These are phyloP conservation scores for Caradrina kadenii DNA, from an alignment of 2,888 invertebrate genomes.

Conservation along the genomic window DNA sequence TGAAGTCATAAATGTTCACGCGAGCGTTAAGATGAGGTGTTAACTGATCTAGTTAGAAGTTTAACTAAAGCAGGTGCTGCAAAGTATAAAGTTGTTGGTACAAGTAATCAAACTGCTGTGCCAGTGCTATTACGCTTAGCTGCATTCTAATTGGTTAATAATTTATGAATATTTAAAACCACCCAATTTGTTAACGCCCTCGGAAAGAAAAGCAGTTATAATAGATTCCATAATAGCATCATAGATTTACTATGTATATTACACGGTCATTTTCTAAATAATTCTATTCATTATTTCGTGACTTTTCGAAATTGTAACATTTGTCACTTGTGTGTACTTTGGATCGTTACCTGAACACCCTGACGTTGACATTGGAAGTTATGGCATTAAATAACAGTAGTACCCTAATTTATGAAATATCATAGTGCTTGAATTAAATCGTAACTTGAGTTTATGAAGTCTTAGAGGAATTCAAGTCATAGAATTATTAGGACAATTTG, in stretches of 20 bases:
- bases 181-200: slow-evolving; percentile 51
- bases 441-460: slow-evolving; percentile 24
- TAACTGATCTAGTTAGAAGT: slow-evolving; percentile 84
- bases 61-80: slow-evolving; percentile 76
- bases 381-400: slow-evolving; percentile 50
- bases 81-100: slow-evolving; percentile 75
- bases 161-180: slow-evolving; percentile 64
- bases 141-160: slow-evolving; percentile 65
- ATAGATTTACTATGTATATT: slow-evolving; percentile 18
- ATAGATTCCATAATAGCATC: slow-evolving; percentile 25
- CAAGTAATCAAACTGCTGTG: slow-evolving; percentile 76
- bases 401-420: slow-evolving; percentile 46
- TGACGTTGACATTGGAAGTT: slow-evolving; percentile 39
- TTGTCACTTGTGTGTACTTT: slow-evolving; percentile 20
- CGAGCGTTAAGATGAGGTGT: slow-evolving; percentile 79
- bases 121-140: slow-evolving; percentile 64
- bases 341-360: slow-evolving; percentile 1
- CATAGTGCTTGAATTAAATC: slow-evolving; percentile 24
- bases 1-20: slow-evolving; percentile 78
- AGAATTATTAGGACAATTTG: slow-evolving; percentile 12
- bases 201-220: slow-evolving; percentile 32
- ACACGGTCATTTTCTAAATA: background rate
- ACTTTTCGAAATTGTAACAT: slow-evolving; percentile 25
- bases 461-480: slow-evolving; percentile 12
- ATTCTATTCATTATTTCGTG: slow-evolving; percentile 31